Conservation (phyloP, 2,888 invertebrate species). For the Spilosoma lubricipeda region DNA sequence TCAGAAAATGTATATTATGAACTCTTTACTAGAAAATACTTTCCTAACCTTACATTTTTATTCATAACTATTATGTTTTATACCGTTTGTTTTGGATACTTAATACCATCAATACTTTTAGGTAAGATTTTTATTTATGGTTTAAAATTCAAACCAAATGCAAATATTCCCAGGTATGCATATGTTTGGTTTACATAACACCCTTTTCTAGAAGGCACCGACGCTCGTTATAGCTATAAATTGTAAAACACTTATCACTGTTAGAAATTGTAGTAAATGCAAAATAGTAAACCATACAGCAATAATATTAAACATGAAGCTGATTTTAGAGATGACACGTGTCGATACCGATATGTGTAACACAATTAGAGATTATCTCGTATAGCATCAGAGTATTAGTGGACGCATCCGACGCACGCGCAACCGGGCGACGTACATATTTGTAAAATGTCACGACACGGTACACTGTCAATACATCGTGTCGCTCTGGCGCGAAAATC, state of each 20-base stretch:
- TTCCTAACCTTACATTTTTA: not conserved
- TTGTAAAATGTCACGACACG: constrained; percentile 48
- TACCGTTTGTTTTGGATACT: no score
- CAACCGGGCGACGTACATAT: constrained; percentile 53
- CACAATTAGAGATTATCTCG: constrained; percentile 43
- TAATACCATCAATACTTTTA: not conserved
- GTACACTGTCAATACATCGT: constrained; percentile 46
- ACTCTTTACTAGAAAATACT: not conserved
- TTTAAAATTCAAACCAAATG: not conserved
- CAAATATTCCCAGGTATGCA: not conserved
- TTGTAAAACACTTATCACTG: not conserved
- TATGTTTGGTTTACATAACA: not conserved
- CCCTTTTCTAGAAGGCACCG: not conserved
- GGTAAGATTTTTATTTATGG: not conserved
- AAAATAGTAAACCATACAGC: constrained; percentile 21
- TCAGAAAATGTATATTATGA: constrained; percentile 3
- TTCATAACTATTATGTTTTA: not conserved
- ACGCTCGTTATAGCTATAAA: not conserved
- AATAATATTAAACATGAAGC: constrained; percentile 2
- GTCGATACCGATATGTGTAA: constrained; percentile 35
- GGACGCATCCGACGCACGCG: constrained; percentile 58
- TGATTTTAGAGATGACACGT: not conserved
- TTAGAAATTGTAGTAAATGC: not conserved
- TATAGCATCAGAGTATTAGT: constrained; percentile 53
- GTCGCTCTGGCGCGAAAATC: constrained; percentile 8